Conservation (phyloP, 2,888 invertebrate genomes). For the Lithophane semibrunnea region DNA sequence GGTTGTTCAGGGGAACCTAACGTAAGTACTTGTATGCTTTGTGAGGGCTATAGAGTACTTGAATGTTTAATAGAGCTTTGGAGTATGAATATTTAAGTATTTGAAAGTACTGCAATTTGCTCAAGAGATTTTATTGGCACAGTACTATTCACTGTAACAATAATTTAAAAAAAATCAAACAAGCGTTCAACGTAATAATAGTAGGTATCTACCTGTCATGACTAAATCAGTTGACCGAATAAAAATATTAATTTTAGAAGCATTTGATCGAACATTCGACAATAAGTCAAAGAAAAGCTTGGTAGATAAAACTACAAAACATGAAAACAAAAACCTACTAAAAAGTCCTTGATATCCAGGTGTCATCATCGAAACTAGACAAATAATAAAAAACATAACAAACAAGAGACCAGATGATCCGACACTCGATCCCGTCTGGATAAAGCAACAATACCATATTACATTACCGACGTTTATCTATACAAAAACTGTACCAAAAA, state of each 20-base stretch:
- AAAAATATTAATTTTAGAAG: too few relatives aligned
- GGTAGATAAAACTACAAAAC: background rate
- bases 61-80: constrained; percentile 23
- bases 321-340: background rate
- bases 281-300: background rate
- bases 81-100: constrained; percentile 28
- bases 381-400: constrained; percentile 61
- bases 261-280: background rate
- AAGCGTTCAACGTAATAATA: background rate
- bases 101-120: background rate
- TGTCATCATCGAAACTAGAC: constrained; percentile 56
- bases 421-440: constrained; percentile 78
- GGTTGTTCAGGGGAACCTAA: constrained; percentile 64
- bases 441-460: constrained; percentile 84
- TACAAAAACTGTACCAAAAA: constrained; percentile 76
- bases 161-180: background rate
- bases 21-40: constrained; percentile 35
- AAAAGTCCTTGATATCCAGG: constrained; percentile 38
- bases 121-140: background rate
- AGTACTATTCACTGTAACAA: background rate
- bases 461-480: constrained; percentile 79
- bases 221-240: background rate
- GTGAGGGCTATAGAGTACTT: constrained; percentile 42
- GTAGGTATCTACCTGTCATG: background rate
- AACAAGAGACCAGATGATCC: constrained; percentile 75